Evolutionary conservation across 2,888 invertebrate species (phyloP).

Genomic region (Monochamus alternatus): DNA sequence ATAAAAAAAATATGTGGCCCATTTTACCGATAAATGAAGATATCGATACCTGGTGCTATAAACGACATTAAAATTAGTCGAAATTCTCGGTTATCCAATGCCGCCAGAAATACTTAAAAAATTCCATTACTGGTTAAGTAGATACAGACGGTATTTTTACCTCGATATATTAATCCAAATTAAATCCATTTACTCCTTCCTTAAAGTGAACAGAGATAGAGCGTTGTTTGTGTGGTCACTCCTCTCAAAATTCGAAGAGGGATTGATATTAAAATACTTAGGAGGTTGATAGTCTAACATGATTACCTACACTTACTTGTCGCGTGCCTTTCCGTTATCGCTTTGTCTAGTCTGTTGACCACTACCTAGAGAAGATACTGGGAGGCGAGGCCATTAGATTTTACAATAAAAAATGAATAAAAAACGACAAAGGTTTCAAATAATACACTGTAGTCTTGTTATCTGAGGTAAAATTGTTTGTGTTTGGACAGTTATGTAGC

Average conservation of each 20-base stretch:
- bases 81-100: slow-evolving; percentile 9
- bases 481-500: neutral
- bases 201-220: slow-evolving; percentile 28
- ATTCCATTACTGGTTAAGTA: slow-evolving; percentile 20
- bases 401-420: slow-evolving; percentile 28
- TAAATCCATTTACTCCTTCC: slow-evolving; percentile 17
- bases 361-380: slow-evolving; percentile 28
- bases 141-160: slow-evolving; percentile 22
- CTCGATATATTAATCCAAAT: slow-evolving; percentile 22
- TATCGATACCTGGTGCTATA: slow-evolving; percentile 6
- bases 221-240: slow-evolving; percentile 45
- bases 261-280: slow-evolving; percentile 35
- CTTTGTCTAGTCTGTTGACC: slow-evolving; percentile 12
- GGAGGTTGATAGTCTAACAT: slow-evolving; percentile 30
- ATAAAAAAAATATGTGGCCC: neutral
- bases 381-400: slow-evolving; percentile 20
- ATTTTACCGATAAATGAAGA: neutral
- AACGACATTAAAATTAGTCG: slow-evolving; percentile 18
- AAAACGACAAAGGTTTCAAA: neutral
- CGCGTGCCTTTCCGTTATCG: slow-evolving; percentile 34
- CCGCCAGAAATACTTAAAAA: slow-evolving; percentile 7
- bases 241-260: slow-evolving; percentile 40
- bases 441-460: neutral
- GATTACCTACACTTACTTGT: slow-evolving; percentile 31
- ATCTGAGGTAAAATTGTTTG: neutral